Evolutionary conservation across 2,113 vertebrate species (phyloP).

Genomic region (Crypturellus undulatus): DNA sequence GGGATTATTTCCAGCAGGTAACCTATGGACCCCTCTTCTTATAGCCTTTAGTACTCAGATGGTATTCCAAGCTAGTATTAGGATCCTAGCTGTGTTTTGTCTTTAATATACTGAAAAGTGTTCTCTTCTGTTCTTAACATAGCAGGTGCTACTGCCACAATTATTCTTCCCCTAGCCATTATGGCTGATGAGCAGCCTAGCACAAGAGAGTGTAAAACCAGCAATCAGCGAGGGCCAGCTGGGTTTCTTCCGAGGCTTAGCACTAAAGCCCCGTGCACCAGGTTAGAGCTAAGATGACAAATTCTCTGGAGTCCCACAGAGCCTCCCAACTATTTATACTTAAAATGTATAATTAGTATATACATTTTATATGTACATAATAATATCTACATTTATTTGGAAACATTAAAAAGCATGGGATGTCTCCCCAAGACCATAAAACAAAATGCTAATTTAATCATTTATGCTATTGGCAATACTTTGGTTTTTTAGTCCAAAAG

Average conservation of each 20-base stretch:
- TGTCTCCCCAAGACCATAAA: not conserved
- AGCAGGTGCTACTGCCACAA: not conserved
- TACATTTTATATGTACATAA: too few species aligned
- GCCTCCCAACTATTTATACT: not conserved
- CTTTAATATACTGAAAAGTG: not conserved
- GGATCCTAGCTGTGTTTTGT: not conserved
- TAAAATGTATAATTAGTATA: not conserved
- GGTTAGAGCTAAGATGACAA: not conserved
- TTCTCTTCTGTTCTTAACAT: not conserved
- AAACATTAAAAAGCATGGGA: not conserved
- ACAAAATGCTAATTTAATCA: not conserved
- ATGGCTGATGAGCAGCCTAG: not conserved
- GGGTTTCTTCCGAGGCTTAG: not conserved
- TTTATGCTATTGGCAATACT: not conserved
- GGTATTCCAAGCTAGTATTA: not conserved
- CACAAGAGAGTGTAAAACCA: not conserved
- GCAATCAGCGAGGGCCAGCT: not conserved
- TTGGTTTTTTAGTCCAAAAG: not conserved
- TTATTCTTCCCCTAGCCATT: not conserved
- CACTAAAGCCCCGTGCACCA: accelerated
- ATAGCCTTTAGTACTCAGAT: not conserved
- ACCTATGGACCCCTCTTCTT: not conserved
- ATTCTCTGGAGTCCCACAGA: not conserved
- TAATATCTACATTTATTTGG: not conserved
- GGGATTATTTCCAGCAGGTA: not conserved